phyloP scores from a whole-genome alignment of 2,888 invertebrate species.

The Callosobruchus maculatus region DNA sequence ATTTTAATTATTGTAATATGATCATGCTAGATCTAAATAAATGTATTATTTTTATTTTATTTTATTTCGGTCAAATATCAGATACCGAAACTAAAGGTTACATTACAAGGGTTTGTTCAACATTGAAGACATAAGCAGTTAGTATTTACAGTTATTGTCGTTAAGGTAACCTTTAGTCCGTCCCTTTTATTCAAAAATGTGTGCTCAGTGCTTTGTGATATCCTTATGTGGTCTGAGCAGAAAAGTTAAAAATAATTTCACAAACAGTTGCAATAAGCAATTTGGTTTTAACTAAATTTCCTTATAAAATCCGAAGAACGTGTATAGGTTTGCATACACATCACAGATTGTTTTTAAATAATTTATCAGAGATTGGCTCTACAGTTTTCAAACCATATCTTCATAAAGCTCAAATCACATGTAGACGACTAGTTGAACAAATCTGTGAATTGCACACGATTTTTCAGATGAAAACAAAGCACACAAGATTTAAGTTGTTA shows the following conservation, averaged over 20 bases:
- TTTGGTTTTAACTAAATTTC: too few relatives aligned
- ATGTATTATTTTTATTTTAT: too few relatives aligned
- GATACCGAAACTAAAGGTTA: not conserved
- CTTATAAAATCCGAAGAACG: too few relatives aligned
- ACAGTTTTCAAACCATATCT: too few relatives aligned
- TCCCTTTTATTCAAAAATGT: not conserved
- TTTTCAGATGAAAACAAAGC: not conserved
- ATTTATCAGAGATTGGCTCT: too few relatives aligned
- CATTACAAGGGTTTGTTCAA: not conserved
- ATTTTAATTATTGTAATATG: too few relatives aligned
- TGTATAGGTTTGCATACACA: too few relatives aligned
- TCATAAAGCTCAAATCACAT: not conserved
- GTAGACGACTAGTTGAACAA: not conserved
- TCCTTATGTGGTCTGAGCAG: too few relatives aligned
- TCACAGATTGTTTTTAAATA: too few relatives aligned
- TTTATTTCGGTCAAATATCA: not conserved
- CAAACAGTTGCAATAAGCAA: too few relatives aligned
- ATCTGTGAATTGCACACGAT: not conserved
- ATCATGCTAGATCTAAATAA: too few relatives aligned
- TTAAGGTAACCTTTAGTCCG: not conserved
- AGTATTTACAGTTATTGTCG: not conserved
- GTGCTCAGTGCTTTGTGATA: not conserved
- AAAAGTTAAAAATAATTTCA: too few relatives aligned
- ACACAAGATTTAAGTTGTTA: not conserved
- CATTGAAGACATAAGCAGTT: not conserved